Conservation (phyloP, 2,113 vertebrate genomes). For the Ranitomeya variabilis region DNA sequence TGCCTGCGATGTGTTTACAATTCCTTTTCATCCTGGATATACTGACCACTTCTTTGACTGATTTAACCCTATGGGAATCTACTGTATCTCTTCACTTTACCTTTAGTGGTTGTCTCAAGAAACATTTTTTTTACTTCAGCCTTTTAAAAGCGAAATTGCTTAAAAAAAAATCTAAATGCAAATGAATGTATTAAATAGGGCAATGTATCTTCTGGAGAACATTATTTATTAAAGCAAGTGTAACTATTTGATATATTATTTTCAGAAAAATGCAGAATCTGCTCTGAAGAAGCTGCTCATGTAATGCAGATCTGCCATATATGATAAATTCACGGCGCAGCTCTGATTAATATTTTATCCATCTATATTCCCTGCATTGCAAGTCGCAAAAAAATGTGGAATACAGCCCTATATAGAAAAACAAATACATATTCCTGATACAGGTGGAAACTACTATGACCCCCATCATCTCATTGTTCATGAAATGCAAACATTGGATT, state of each 20-base stretch:
- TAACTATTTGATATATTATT: background rate
- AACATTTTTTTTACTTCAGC: background rate
- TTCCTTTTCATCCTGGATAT: no score
- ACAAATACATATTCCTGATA: background rate
- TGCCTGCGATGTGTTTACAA: no score
- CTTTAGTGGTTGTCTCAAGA: background rate
- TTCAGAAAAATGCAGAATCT: background rate
- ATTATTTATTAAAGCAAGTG: slow-evolving; percentile 21
- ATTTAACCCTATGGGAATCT: background rate
- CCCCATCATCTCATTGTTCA: background rate
- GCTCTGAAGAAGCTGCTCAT: background rate
- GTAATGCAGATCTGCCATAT: slow-evolving; percentile 19
- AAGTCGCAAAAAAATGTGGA: background rate
- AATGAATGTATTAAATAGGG: background rate
- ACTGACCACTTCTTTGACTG: no score
- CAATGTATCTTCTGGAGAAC: background rate
- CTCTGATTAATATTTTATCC: slow-evolving; percentile 32
- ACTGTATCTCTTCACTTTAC: background rate
- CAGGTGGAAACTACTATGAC: background rate
- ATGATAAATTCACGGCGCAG: slow-evolving; percentile 15
- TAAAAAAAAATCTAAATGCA: background rate
- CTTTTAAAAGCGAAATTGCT: background rate
- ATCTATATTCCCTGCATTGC: background rate
- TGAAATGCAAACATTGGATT: background rate
- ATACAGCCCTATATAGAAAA: background rate